phyloP scores from a whole-genome alignment of 2,113 vertebrate species.

The Oceanodroma tethys region DNA sequence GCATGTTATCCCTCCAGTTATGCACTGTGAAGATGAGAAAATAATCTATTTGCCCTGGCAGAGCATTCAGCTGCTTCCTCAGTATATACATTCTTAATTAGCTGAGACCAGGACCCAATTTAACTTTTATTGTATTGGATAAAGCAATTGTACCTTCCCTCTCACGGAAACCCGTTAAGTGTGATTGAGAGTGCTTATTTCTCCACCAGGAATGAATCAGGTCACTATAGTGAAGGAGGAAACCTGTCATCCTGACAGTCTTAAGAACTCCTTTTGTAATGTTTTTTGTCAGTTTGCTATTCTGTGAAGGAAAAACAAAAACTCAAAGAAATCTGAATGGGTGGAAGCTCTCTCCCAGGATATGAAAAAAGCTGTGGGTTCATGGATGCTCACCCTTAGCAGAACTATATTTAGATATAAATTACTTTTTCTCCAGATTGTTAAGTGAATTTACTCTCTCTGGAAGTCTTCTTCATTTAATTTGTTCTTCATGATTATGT shows the following conservation, averaged over 20 bases:
- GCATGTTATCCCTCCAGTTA: neutral
- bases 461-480: slow-evolving; percentile 28
- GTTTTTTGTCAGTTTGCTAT: neutral
- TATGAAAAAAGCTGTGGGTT: neutral
- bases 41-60: neutral
- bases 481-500: slow-evolving; percentile 15
- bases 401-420: slow-evolving; percentile 27
- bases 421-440: neutral
- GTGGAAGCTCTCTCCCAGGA: neutral
- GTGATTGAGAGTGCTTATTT: neutral
- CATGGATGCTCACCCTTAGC: neutral
- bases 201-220: neutral
- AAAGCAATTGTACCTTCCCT: neutral
- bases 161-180: neutral
- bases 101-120: neutral
- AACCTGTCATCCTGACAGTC: neutral
- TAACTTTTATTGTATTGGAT: neutral
- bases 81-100: neutral
- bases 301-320: neutral
- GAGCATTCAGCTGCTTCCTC: neutral
- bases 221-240: neutral
- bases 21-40: neutral
- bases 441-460: slow-evolving; percentile 39
- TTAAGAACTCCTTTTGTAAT: neutral
- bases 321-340: neutral